Evolutionary conservation across 2,888 invertebrate genomes (phyloP), one percentile per base, ranked within the genome.

Genomic region (Cyclophora punctaria): DNA sequence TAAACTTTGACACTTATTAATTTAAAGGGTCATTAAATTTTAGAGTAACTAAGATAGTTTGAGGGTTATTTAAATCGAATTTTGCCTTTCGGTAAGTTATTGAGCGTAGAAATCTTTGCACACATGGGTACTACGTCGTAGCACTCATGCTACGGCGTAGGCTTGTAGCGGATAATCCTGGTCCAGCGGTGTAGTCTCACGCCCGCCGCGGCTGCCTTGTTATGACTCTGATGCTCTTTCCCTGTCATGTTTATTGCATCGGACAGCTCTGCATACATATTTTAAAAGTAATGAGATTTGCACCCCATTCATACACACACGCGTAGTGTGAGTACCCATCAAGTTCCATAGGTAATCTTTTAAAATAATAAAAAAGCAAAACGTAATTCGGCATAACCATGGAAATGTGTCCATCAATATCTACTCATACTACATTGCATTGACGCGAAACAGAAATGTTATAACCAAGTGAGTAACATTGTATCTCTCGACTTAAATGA

Each of bases 1-100:
- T 73, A 73, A 83, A 84, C 80, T 86, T 85, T 79, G 80, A 83
- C 80, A 83, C 82, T 82, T 84, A 83, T 83, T 83, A 79, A 83
- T 85, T 82, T 83, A 79, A 82, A 76, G 80, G 77, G 67, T 75
- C 83, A 78, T 85, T 85, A 83, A 57, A 80, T 79, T 80, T 76
- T 70, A 69, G 67, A 75, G 72, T 60, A 51, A 66, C 69, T 67
- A 64, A 69, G 72, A 59, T 62, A 59, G 59, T 59, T 57, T 56
- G 55, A 48, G 58, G 60, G 56, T 60, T 58, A 51, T 56, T 56
- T 53, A 51, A 57, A 58, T 53, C 56, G 59, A 56, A 56, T 55
- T 51, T 53, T 47, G 52, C 47, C 51, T 46, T 48, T 48, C 40
- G 45, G 40, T 35, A 52, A 57, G 53, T 60, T 56, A 48, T 56